These are phyloP conservation scores for Scolopax rusticola DNA, from an alignment of 2,797 vertebrate genomes.

Conservation along the genomic window DNA sequence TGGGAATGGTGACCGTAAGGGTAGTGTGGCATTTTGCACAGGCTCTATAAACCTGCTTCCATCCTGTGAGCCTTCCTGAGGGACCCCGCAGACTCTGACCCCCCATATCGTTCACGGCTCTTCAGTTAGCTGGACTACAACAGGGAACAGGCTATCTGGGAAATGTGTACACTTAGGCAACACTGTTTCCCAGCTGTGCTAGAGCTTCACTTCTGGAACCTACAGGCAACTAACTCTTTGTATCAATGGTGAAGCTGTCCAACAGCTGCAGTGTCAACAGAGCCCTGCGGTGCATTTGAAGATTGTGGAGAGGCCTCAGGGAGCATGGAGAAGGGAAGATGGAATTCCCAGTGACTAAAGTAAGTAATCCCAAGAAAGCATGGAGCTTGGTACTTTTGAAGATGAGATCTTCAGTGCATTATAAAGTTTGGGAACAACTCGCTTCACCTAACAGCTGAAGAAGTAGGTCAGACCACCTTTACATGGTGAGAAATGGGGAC, in stretches of 20 bases:
- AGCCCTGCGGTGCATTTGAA: not conserved
- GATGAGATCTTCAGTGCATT: not conserved
- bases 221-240: not conserved
- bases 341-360: not conserved
- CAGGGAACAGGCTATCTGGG: not conserved
- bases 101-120: not conserved
- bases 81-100: not conserved
- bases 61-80: not conserved
- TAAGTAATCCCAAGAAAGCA: not conserved
- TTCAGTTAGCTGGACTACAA: not conserved
- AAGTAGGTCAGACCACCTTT: not conserved
- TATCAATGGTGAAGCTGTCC: not conserved
- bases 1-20: rapidly evolving
- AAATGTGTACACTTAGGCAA: rapidly evolving
- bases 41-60: not conserved
- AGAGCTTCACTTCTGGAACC: not conserved
- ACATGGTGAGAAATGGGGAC: not conserved
- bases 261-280: not conserved
- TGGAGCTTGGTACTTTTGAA: not conserved
- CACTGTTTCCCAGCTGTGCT: not conserved
- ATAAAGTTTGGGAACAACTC: not conserved
- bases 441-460: not conserved
- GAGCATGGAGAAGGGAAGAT: not conserved
- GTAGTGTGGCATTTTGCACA: not conserved
- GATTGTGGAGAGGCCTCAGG: not conserved